A percentile compares a stretch with the other conserved stretches of the same genome.
Evolutionary conservation across 2,888 invertebrate genomes (phyloP).

Genomic region (Desoria tigrina): DNA sequence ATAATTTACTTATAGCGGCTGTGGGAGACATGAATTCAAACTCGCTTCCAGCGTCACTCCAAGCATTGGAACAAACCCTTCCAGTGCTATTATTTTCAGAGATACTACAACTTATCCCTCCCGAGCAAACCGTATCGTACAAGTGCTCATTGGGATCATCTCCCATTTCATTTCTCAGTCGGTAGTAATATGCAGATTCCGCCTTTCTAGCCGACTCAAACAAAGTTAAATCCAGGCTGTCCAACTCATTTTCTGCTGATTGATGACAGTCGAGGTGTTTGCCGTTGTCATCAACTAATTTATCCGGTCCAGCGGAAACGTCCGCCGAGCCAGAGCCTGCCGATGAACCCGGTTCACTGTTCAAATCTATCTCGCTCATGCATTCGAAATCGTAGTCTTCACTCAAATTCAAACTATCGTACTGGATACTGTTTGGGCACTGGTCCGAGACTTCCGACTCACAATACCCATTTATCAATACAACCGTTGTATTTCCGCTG

Average conservation of each 20-base stretch:
- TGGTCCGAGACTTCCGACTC: conserved; percentile 33
- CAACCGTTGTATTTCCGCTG: conserved; percentile 51
- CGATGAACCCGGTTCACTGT: conserved; percentile 47
- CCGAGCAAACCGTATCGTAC: conserved; percentile 39
- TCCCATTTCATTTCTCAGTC: neutral
- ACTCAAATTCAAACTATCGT: conserved; percentile 34
- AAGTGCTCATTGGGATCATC: conserved; percentile 30
- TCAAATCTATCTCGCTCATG: conserved; percentile 54
- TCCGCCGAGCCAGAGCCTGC: neutral
- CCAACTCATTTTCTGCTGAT: conserved; percentile 62
- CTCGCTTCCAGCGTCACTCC: conserved; percentile 54
- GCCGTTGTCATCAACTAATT: conserved; percentile 14
- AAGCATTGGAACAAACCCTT: conserved; percentile 19
- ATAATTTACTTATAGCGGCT: no score
- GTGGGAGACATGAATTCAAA: conserved; percentile 49
- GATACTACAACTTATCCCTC: neutral
- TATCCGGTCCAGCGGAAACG: neutral
- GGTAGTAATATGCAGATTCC: neutral
- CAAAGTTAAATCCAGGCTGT: conserved; percentile 67
- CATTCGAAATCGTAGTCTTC: conserved; percentile 49
- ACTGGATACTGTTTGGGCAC: conserved; percentile 18
- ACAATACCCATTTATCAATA: conserved; percentile 48
- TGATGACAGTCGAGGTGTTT: conserved; percentile 38
- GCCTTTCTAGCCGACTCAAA: conserved; percentile 62
- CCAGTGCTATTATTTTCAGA: neutral